Conservation (phyloP, 2,888 invertebrate species). For the Nemoura dubitans region DNA sequence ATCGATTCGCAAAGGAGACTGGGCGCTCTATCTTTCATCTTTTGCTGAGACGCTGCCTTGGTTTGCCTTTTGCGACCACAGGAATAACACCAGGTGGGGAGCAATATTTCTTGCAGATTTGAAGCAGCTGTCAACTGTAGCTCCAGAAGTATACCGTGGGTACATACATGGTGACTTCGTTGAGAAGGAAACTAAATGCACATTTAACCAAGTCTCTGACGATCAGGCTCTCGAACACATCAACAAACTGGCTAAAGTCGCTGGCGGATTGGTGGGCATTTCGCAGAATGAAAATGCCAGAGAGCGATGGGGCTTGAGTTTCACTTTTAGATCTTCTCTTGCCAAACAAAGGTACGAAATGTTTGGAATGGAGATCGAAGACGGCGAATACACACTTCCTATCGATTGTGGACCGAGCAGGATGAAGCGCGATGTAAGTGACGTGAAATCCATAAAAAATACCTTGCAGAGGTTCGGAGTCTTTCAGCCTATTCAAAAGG, state of each 20-base stretch:
- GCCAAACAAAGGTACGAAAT: background rate
- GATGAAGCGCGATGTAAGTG: background rate
- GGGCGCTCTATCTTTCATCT: too few species aligned
- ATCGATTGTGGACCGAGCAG: background rate
- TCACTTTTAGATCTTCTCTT: background rate
- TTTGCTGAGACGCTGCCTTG: too few species aligned
- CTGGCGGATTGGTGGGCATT: slow-evolving; percentile 9
- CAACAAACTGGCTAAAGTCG: background rate
- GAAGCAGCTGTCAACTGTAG: too few species aligned
- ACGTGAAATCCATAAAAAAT: background rate
- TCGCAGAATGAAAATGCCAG: background rate
- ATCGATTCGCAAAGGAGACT: too few species aligned
- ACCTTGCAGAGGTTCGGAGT: background rate
- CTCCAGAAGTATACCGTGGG: too few species aligned
- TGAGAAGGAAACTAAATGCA: background rate
- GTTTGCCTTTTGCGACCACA: too few species aligned
- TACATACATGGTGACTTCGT: too few species aligned
- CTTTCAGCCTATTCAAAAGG: background rate
- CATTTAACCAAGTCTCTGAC: slow-evolving; percentile 9
- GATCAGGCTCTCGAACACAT: slow-evolving; percentile 3
- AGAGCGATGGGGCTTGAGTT: background rate
- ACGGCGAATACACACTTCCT: background rate
- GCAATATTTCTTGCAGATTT: too few species aligned
- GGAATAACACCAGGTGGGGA: too few species aligned
- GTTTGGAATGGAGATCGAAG: slow-evolving; percentile 8